Base-by-base conservation (phyloP, 2,888 invertebrate species). In the Machimus atricapillus region DNA sequence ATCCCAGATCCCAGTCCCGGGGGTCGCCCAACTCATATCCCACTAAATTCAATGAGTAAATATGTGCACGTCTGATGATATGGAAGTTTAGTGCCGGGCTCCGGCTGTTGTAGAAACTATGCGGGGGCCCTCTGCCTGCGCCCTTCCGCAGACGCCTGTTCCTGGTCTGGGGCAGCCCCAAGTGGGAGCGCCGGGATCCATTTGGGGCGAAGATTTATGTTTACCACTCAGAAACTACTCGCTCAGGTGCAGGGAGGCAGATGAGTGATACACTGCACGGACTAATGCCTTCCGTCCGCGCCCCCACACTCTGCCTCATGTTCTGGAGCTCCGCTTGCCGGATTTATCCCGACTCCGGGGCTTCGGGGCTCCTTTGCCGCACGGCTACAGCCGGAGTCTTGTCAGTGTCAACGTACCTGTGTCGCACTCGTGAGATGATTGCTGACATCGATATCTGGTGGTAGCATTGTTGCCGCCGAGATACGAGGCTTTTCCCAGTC, bases 41-140 rank as follows among this genome's bases (percentile, higher is more conserved):
- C 46, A 79, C 79, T 79, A 79, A 79, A 79, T 79, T 79, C 79
- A 79, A 79, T 79, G 79, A 79, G 79, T 79, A 79, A 79, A 79
- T 79, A 79, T 79, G 79, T 79, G 52, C 79, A 79, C 79, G 52
- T 31, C 79, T 79, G 79, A 79, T 79, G 79, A 79, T 79, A 79
- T 78, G 78, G 40, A 43, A 79, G 79, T 52, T 79, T 79, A 52
- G 27, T 79, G 56, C 23, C 79, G 31, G 16, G 16, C 78, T 46
- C 27, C 14, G 66, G 12, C 66, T 66, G 19, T 43, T 78, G 43
- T 78, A 78, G 3, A 9, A 76, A 76, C 76, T 76, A 76, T 31
- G 27, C n/a, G 37, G 76, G 43, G 34, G n/a, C 78, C 3, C 40
- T 43, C 37, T 43, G 40, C 40, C 43, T 14, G 40, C 14, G 78